These are phyloP conservation scores for Nymphalis io DNA, from an alignment of 1,140 invertebrate species.

Conservation along the genomic window DNA sequence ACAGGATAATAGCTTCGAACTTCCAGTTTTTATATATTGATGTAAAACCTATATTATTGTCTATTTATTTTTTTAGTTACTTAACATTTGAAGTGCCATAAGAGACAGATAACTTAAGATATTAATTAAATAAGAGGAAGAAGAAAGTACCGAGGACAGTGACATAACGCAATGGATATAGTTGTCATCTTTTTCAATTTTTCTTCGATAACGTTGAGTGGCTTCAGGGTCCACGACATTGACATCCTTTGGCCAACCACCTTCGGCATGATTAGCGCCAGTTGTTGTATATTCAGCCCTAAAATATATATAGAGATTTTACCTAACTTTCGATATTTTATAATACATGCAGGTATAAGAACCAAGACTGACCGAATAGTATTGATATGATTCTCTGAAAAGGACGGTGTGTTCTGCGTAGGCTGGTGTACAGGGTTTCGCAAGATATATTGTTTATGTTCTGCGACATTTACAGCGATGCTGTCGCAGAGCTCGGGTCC, in stretches of 20 bases:
- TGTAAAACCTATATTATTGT: no score
- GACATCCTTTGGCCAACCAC: conserved; percentile 98
- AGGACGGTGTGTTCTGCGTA: conserved; percentile 83
- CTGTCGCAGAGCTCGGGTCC: conserved; percentile 88
- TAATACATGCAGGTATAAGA: background rate
- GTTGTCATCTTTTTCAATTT: conserved; percentile 97
- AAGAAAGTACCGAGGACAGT: conserved; percentile 37
- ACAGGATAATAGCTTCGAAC: no score
- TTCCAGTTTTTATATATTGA: no score
- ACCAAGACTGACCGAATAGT: conserved; percentile 64
- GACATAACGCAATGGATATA: conserved; percentile 92
- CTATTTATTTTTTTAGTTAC: no score
- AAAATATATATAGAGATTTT: background rate
- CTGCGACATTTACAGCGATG: conserved; percentile 84
- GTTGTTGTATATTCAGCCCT: conserved; percentile 89
- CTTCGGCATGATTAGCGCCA: conserved; percentile 94
- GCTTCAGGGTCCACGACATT: conserved; percentile 94
- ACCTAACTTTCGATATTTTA: background rate
- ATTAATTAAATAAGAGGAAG: background rate
- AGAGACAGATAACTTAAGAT: background rate
- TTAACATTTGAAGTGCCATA: background rate
- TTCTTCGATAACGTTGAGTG: conserved; percentile 92
- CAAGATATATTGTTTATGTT: conserved; percentile 86
- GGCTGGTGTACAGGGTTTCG: conserved; percentile 85
- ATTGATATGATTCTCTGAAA: conserved; percentile 83